These are phyloP conservation scores for Dipodomys spectabilis DNA, from an alignment of 2,113 vertebrate genomes.

Conservation along the genomic window DNA sequence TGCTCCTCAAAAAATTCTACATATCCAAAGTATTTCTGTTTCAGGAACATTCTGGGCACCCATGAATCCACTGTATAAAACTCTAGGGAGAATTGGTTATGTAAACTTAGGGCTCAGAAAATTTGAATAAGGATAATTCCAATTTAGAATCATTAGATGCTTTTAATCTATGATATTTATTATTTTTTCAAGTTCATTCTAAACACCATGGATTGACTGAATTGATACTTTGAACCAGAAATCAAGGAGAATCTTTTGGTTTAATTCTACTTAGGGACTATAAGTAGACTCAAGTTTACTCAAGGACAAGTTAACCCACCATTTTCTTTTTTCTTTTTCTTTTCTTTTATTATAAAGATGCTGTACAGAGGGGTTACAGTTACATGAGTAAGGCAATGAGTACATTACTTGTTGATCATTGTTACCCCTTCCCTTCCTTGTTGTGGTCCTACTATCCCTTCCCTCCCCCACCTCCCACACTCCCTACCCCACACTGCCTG, in stretches of 20 bases:
- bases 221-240: neutral
- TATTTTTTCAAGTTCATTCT: constrained; percentile 35
- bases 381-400: too few species aligned
- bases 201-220: neutral
- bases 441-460: too few species aligned
- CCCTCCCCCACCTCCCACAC: too few species aligned
- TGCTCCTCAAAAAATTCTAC: neutral
- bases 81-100: neutral
- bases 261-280: neutral
- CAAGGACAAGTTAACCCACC: neutral
- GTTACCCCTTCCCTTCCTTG: too few species aligned
- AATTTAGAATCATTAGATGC: neutral
- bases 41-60: neutral
- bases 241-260: neutral
- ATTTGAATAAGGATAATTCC: neutral
- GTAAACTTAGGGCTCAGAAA: neutral
- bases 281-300: neutral
- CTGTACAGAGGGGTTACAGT: too few species aligned
- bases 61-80: neutral
- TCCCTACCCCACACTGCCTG: too few species aligned
- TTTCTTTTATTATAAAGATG: too few species aligned
- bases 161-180: neutral
- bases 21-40: neutral
- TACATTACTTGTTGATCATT: too few species aligned
- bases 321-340: too few species aligned